Evolutionary conservation across 1,140 invertebrate species (phyloP).

Genomic region (Drosophila pallidifrons): DNA sequence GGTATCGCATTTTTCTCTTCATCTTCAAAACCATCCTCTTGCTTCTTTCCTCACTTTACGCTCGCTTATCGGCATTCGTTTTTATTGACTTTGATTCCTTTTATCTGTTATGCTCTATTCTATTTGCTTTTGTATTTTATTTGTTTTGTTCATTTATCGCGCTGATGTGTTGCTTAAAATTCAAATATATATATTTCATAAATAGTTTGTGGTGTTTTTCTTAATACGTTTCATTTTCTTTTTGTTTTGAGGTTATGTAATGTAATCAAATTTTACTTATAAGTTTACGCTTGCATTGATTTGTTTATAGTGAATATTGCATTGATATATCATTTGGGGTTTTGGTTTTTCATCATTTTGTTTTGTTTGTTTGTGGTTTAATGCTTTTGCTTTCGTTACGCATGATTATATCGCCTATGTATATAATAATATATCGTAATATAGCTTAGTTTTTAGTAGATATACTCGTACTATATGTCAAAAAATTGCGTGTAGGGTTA

Average conservation of each 20-base stretch:
- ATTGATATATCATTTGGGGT: conserved; percentile 29
- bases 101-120: conserved; percentile 35
- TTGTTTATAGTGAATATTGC: conserved; percentile 75
- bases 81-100: conserved; percentile 52
- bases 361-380: conserved; percentile 41
- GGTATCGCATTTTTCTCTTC: conserved; percentile 60
- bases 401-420: conserved; percentile 64
- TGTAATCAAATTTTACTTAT: conserved; percentile 46
- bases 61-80: conserved; percentile 11
- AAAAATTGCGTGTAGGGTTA: conserved; percentile 58
- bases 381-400: conserved; percentile 57
- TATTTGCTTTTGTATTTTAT: conserved; percentile 19
- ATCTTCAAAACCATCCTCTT: conserved; percentile 7
- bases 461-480: conserved; percentile 51
- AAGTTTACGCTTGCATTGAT: conserved; percentile 68
- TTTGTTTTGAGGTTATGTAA: conserved; percentile 52
- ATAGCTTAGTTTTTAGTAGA: conserved; percentile 23
- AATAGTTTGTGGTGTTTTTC: conserved; percentile 42
- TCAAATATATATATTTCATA: conserved; percentile 58
- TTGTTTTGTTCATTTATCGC: conserved; percentile 18
- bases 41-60: conserved; percentile 33
- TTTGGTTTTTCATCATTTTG: not conserved
- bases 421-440: conserved; percentile 18
- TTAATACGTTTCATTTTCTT: conserved; percentile 20
- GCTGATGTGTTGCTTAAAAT: conserved; percentile 59